Conservation (phyloP, 2,888 invertebrate genomes). For the Cephus nigrinus region DNA sequence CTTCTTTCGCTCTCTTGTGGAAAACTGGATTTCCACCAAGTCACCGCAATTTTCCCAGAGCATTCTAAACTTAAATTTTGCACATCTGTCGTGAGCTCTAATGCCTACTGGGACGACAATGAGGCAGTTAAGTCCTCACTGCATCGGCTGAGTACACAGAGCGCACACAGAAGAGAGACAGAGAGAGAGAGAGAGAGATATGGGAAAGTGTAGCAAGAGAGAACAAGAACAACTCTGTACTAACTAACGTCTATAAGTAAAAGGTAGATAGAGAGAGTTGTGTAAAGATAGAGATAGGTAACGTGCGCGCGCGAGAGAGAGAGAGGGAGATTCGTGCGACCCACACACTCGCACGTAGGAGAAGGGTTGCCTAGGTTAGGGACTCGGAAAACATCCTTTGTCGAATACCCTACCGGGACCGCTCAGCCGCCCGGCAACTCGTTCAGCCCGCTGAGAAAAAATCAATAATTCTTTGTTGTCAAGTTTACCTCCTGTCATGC, state of each 20-base stretch:
- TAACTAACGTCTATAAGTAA: not conserved
- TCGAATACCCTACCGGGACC: slow-evolving; percentile 64
- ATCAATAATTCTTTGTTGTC: slow-evolving; percentile 65
- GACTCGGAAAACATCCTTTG: slow-evolving; percentile 66
- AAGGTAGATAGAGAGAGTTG: slow-evolving; percentile 48
- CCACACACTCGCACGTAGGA: slow-evolving; percentile 42
- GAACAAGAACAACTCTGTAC: not conserved
- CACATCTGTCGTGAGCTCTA: slow-evolving; percentile 58
- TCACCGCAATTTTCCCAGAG: slow-evolving; percentile 28
- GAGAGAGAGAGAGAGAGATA: not conserved
- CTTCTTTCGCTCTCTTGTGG: not conserved
- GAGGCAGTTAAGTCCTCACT: slow-evolving; percentile 59
- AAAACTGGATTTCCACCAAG: not conserved
- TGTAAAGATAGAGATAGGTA: slow-evolving; percentile 12
- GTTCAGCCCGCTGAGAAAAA: slow-evolving; percentile 60
- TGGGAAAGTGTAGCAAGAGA: not conserved
- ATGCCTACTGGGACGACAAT: slow-evolving; percentile 56
- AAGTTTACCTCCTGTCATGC: slow-evolving; percentile 61
- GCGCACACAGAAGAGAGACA: slow-evolving; percentile 35
- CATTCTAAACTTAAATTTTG: slow-evolving; percentile 55
- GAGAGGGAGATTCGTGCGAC: slow-evolving; percentile 25
- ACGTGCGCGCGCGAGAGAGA: slow-evolving; percentile 21
- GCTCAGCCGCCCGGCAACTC: slow-evolving; percentile 61
- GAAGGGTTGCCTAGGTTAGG: slow-evolving; percentile 66
- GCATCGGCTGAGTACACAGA: slow-evolving; percentile 60